These are phyloP conservation scores for Linnaemya vulpina DNA, from an alignment of 2,888 invertebrate species.

Conservation along the genomic window DNA sequence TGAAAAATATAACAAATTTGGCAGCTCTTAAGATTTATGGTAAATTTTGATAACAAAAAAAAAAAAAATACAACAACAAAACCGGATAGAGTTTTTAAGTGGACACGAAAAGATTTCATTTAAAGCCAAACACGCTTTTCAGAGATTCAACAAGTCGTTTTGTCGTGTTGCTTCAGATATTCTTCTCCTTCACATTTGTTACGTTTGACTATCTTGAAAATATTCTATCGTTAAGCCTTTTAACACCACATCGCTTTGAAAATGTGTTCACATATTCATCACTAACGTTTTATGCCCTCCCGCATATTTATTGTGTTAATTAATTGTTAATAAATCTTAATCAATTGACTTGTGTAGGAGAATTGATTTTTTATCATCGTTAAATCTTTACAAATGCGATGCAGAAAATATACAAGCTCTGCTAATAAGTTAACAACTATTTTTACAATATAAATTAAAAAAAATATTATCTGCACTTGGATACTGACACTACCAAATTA, in stretches of 20 bases:
- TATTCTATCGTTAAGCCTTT: constrained; percentile 1
- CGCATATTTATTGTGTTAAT: constrained; percentile 21
- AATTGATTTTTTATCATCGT: constrained; percentile 2
- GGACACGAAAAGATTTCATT: not conserved
- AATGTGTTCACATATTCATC: not conserved
- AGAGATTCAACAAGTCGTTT: not conserved
- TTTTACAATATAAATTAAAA: too few relatives aligned
- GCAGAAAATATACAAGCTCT: not conserved
- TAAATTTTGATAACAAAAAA: constrained; percentile 6
- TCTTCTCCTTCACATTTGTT: not conserved
- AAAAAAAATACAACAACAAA: not conserved
- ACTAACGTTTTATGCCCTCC: not conserved
- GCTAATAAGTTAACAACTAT: not conserved
- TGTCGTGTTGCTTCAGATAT: not conserved
- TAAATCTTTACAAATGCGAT: constrained; percentile 11
- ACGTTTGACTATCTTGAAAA: not conserved
- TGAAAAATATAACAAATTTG: constrained; percentile 45
- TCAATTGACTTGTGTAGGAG: constrained; percentile 52
- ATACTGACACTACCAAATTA: too few relatives aligned
- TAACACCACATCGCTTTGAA: constrained; percentile 6
- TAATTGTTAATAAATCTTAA: constrained; percentile 57
- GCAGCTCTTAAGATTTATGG: constrained; percentile 57
- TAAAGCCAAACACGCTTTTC: not conserved
- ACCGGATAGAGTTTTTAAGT: constrained; percentile 10
- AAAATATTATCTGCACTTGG: too few relatives aligned